Percentiles rank a stretch among this genome's conserved stretches.
Evolutionary conservation across 2,888 invertebrate species (phyloP).

Genomic region (Eulithis prunata): DNA sequence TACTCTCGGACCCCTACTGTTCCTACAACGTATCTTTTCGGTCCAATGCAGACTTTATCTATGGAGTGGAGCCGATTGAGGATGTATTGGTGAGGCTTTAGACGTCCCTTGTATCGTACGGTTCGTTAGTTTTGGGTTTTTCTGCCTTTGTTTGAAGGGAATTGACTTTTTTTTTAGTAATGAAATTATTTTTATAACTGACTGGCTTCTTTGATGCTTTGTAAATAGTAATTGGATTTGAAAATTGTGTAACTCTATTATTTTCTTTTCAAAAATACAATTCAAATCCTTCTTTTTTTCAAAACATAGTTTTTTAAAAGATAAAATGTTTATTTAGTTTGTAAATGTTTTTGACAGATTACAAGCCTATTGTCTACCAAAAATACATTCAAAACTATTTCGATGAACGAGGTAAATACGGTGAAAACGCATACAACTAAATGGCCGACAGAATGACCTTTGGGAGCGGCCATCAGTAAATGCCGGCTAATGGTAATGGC

Average conservation of each 20-base stretch:
- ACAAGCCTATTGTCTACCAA: neutral
- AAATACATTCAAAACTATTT: conserved; percentile 3
- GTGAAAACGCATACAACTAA: conserved; percentile 26
- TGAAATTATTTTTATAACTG: conserved; percentile 6
- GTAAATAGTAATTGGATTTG: conserved; percentile 3
- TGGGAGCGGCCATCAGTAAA: conserved; percentile 26
- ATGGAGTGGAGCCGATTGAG: conserved; percentile 51
- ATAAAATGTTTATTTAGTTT: neutral
- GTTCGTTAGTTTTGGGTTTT: conserved; percentile 49
- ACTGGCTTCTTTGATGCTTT: conserved; percentile 19
- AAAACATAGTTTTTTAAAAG: neutral
- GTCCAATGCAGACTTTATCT: conserved; percentile 63
- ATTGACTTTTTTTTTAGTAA: conserved; percentile 9
- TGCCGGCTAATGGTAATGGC: conserved; percentile 34
- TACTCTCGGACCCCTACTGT: conserved; percentile 28
- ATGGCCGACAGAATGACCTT: conserved; percentile 20
- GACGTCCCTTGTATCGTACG: conserved; percentile 47
- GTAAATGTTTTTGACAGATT: no score
- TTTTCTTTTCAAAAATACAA: neutral
- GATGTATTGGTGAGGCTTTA: conserved; percentile 52
- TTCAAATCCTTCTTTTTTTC: neutral
- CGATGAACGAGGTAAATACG: neutral
- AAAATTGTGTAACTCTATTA: neutral
- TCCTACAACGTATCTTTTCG: conserved; percentile 66
- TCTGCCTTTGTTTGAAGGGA: conserved; percentile 14